A percentile compares a stretch with the other conserved stretches of the same genome.
These are phyloP conservation scores for Astyanax mexicanus DNA, from an alignment of 2,797 vertebrate genomes.

Conservation along the genomic window DNA sequence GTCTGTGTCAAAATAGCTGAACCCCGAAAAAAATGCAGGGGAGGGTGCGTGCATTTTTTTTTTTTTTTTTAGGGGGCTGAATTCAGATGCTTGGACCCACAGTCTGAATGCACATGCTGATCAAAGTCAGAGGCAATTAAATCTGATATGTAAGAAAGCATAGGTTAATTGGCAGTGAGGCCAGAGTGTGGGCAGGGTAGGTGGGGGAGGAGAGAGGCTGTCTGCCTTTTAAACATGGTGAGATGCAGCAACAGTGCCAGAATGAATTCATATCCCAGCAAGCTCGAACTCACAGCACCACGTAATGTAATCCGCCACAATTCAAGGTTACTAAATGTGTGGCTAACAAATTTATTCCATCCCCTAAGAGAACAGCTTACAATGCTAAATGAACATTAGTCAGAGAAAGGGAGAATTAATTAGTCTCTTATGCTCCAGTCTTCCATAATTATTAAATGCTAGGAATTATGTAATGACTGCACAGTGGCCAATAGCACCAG, in stretches of 20 bases:
- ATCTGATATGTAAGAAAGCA: conserved; percentile 17
- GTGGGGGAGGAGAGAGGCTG: conserved; percentile 1
- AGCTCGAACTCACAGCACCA: conserved; percentile 29
- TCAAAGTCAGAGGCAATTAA: neutral
- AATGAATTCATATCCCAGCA: conserved; percentile 49
- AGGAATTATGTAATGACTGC: conserved; percentile 25
- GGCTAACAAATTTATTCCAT: conserved; percentile 52
- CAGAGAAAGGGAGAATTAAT: conserved; percentile 45
- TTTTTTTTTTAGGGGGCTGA: no score
- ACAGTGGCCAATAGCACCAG: conserved; percentile 10
- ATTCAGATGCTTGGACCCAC: neutral
- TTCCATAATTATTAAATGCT: conserved; percentile 41
- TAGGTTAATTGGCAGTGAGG: conserved; percentile 46
- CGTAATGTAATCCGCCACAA: conserved; percentile 55
- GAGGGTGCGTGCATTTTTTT: no score
- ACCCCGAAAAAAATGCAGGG: neutral
- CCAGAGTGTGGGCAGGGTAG: conserved; percentile 24
- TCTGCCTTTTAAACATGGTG: conserved; percentile 44
- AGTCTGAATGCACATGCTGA: neutral
- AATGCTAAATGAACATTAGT: conserved; percentile 47
- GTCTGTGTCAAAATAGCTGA: neutral
- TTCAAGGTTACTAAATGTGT: conserved; percentile 55
- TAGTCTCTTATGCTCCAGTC: conserved; percentile 37
- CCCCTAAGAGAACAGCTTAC: conserved; percentile 45
- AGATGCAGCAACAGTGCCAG: conserved; percentile 41